Conservation (phyloP, 1,140 invertebrate genomes). For the Drosophila persimilis region DNA sequence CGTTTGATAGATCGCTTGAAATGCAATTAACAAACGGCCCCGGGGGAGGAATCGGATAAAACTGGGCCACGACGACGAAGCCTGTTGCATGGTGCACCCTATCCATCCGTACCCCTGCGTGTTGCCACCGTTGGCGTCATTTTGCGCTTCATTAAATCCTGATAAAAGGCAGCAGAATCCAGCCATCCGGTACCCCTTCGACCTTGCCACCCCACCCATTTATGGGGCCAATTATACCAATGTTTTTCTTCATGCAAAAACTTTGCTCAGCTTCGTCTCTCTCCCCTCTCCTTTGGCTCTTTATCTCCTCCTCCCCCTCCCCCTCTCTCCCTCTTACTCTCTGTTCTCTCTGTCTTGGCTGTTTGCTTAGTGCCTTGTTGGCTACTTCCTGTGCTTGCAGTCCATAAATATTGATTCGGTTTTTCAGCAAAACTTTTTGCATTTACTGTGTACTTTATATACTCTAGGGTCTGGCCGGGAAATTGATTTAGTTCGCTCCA, state of each 20-base stretch:
- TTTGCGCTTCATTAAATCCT: conserved; percentile 74
- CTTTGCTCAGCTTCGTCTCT: conserved; percentile 20
- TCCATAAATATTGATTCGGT: conserved; percentile 72
- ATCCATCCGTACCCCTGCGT: background rate
- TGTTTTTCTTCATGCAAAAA: conserved; percentile 62
- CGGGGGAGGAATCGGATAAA: conserved; percentile 14
- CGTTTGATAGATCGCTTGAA: conserved; percentile 58
- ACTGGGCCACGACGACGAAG: conserved; percentile 23
- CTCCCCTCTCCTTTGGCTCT: conserved; percentile 3
- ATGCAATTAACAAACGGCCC: conserved; percentile 61
- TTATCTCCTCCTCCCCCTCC: conserved; percentile 1
- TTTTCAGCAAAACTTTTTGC: conserved; percentile 44
- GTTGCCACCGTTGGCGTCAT: conserved; percentile 40
- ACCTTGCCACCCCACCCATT: conserved; percentile 16
- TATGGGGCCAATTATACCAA: conserved; percentile 67
- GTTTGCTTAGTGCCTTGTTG: conserved; percentile 39
- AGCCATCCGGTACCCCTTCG: conserved; percentile 2
- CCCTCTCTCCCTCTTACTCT: background rate
- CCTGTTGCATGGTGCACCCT: conserved; percentile 37
- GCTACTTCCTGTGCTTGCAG: conserved; percentile 40
- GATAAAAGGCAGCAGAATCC: conserved; percentile 21
- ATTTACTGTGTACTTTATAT: conserved; percentile 35
- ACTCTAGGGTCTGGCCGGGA: background rate
- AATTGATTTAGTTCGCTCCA: conserved; percentile 4
- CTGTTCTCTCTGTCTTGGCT: conserved; percentile 15